Evolutionary conservation across 2,797 vertebrate species (phyloP).

Genomic region (Malacoctenus gilli): DNA sequence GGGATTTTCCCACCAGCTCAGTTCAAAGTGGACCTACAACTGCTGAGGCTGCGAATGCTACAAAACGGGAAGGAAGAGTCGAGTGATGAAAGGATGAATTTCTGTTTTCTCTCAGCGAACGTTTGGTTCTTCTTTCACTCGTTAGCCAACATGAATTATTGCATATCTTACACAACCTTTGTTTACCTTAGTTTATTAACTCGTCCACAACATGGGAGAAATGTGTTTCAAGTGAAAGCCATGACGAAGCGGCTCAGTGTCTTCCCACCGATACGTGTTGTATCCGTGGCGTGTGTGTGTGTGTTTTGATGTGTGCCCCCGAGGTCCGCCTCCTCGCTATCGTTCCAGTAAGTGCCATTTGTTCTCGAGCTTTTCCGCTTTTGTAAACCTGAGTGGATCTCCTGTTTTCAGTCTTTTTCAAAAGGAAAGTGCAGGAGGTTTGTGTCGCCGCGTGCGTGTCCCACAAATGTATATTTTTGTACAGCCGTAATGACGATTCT

Average conservation of each 20-base stretch:
- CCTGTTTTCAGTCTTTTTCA: slow-evolving; percentile 51
- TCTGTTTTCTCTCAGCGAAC: too few species aligned
- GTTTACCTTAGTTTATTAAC: too few species aligned
- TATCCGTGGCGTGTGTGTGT: slow-evolving; percentile 18
- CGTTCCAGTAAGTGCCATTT: slow-evolving; percentile 66
- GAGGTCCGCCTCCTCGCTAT: slow-evolving; percentile 24
- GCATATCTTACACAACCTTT: too few species aligned
- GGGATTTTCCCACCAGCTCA: too few species aligned
- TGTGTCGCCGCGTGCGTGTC: slow-evolving; percentile 27
- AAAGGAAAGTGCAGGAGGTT: slow-evolving; percentile 27
- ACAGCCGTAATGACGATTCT: slow-evolving; percentile 53
- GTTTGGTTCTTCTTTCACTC: not conserved
- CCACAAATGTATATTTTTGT: slow-evolving; percentile 79
- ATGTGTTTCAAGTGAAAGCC: slow-evolving; percentile 9
- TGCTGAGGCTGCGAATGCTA: too few species aligned
- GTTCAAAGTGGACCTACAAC: too few species aligned
- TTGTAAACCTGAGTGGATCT: slow-evolving; percentile 54
- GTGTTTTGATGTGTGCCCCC: slow-evolving; percentile 47
- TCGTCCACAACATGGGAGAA: not conserved
- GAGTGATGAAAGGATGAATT: too few species aligned
- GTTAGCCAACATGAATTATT: not conserved
- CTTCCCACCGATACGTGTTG: slow-evolving; percentile 9
- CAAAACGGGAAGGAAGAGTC: too few species aligned
- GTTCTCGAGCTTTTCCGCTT: slow-evolving; percentile 59
- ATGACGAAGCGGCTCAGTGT: slow-evolving; percentile 20